Conservation (phyloP, 2,113 vertebrate genomes). For the Pteropus alecto region DNA sequence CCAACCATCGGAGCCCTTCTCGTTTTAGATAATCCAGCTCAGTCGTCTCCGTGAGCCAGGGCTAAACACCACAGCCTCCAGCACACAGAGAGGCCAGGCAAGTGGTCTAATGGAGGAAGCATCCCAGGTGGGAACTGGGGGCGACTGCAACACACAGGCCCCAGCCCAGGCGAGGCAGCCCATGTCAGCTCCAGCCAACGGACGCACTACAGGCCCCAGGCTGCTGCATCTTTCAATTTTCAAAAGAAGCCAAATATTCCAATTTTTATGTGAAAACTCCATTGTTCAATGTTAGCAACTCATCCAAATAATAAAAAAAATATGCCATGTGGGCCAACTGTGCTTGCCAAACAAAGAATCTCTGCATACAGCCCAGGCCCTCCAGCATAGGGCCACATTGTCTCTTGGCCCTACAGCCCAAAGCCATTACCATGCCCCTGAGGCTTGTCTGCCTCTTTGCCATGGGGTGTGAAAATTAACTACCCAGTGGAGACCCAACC, state of each 20-base stretch:
- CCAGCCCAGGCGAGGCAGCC: background rate
- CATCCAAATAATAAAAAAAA: background rate
- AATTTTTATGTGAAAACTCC: background rate
- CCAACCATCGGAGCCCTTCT: background rate
- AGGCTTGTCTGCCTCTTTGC: background rate
- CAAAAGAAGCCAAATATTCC: constrained; percentile 10
- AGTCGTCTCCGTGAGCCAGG: background rate
- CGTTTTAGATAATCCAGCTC: background rate
- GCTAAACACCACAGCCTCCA: background rate
- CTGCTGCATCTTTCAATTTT: background rate
- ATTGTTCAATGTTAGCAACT: background rate
- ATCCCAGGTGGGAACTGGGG: background rate
- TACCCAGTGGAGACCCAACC: background rate
- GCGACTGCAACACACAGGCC: background rate
- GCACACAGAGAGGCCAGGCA: too few relatives aligned
- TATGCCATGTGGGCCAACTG: background rate
- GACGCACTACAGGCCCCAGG: background rate
- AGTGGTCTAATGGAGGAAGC: background rate
- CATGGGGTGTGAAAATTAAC: background rate
- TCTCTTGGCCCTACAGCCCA: background rate
- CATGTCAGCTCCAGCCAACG: background rate
- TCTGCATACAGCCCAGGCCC: background rate
- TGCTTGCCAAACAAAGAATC: background rate
- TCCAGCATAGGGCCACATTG: background rate
- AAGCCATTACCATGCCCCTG: background rate